These are phyloP conservation scores for Sminthurinus aureus DNA, from an alignment of 2,888 invertebrate species.

Conservation along the genomic window DNA sequence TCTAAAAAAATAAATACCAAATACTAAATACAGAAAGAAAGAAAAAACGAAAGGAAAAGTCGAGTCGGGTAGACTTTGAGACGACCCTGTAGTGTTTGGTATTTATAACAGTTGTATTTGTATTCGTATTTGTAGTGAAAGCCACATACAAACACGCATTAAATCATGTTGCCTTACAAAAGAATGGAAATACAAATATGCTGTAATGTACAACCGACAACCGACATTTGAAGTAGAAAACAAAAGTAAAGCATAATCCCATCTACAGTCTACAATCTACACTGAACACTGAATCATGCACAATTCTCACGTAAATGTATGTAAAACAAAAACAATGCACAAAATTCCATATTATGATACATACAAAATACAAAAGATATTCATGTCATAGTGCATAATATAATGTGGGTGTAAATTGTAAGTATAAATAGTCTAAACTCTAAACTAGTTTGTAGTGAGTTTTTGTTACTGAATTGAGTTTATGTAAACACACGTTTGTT, in stretches of 20 bases:
- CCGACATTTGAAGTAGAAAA: no score
- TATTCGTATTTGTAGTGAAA: background rate
- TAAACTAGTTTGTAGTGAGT: background rate
- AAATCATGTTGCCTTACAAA: background rate
- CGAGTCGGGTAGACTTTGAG: background rate
- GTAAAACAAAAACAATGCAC: background rate
- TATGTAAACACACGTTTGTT: conserved; percentile 28
- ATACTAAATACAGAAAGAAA: conserved; percentile 12
- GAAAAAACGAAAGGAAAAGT: background rate
- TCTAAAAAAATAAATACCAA: conserved; percentile 20
- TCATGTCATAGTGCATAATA: background rate
- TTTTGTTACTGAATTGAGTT: conserved; percentile 10
- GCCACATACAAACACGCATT: background rate
- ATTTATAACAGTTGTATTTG: background rate
- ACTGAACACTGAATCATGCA: no score
- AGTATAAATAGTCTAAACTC: background rate
- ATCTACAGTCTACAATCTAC: no score
- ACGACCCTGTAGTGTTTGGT: background rate
- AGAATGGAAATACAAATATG: no score
- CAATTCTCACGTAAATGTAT: no score
- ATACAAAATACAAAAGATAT: no score
- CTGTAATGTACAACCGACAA: no score
- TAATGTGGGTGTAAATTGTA: background rate
- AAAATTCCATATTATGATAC: background rate
- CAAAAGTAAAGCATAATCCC: no score